Evolutionary conservation across 2,113 vertebrate genomes (phyloP).

Genomic region (Martes martes): DNA sequence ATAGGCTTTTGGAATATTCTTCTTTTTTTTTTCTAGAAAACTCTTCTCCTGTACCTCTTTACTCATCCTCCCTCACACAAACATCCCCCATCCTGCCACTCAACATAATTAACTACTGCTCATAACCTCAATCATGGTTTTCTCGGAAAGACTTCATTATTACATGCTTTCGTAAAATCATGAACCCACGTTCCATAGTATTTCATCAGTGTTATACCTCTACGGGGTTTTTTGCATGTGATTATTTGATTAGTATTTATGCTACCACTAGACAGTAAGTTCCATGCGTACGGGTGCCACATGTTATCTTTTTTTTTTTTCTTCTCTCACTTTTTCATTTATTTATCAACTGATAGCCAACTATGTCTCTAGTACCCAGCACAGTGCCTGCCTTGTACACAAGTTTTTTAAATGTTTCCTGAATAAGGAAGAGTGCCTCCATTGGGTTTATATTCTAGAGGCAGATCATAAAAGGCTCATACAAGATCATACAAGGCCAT

Average conservation of each 20-base stretch:
- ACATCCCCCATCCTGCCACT: not conserved
- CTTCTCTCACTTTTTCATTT: not conserved
- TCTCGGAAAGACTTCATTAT: not conserved
- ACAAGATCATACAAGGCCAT: too few relatives aligned
- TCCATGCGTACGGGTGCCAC: not conserved
- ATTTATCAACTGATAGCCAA: not conserved
- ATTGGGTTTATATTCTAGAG: not conserved
- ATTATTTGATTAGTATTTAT: not conserved
- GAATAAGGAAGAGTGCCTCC: not conserved
- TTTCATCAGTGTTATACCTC: not conserved
- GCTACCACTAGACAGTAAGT: not conserved
- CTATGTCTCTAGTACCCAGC: not conserved
- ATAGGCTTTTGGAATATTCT: accelerated
- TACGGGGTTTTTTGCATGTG: too few relatives aligned
- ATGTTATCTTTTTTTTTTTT: not conserved
- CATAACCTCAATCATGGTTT: not conserved
- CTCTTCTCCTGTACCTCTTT: not conserved
- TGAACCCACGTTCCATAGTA: not conserved
- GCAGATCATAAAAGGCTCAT: not conserved
- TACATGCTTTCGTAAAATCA: not conserved
- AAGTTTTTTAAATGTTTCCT: not conserved
- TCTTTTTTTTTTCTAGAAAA: not conserved
- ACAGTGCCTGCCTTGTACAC: too few relatives aligned
- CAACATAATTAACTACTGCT: not conserved
- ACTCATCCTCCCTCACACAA: too few relatives aligned